Percentiles rank a stretch among this genome's conserved stretches.
Conservation (phyloP, 2,888 invertebrate species). For the Tetragonisca angustula region DNA sequence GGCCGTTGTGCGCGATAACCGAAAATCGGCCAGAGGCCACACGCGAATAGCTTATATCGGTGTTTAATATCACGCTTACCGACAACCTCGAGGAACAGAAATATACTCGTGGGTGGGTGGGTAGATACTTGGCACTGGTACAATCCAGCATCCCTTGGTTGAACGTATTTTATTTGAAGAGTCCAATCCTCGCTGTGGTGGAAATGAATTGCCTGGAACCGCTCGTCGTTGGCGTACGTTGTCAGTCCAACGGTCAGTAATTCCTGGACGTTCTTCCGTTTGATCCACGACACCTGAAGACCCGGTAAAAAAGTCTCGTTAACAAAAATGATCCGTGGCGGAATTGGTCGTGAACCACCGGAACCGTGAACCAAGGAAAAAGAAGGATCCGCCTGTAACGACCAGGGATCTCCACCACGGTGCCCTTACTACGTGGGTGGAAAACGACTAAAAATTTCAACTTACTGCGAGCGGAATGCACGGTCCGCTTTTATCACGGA, state of each 20-base stretch:
- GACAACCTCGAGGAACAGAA: constrained; percentile 93
- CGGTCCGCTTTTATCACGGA: constrained; percentile 11
- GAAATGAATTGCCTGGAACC: constrained; percentile 94
- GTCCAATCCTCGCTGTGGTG: constrained; percentile 97
- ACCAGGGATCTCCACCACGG: neutral
- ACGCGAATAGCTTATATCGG: constrained; percentile 48
- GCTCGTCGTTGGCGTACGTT: constrained; percentile 95
- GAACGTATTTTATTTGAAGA: constrained; percentile 94
- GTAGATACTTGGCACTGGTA: constrained; percentile 97
- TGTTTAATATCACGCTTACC: constrained; percentile 87
- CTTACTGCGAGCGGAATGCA: neutral
- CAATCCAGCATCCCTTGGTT: constrained; percentile 92
- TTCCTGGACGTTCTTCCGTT: constrained; percentile 90
- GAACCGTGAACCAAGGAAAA: neutral
- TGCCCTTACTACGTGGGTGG: neutral
- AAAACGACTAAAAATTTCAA: constrained; percentile 20
- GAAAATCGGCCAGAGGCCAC: constrained; percentile 15
- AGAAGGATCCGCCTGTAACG: constrained; percentile 20
- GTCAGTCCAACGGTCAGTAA: constrained; percentile 94
- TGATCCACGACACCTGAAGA: constrained; percentile 92
- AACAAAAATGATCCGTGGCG: constrained; percentile 30
- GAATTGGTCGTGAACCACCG: constrained; percentile 21
- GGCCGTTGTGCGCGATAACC: neutral
- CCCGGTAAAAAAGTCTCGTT: constrained; percentile 51
- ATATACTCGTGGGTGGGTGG: constrained; percentile 95